Percentiles rank a stretch among this genome's conserved stretches.
Conservation (phyloP, 2,888 invertebrate genomes). For the Crepidodera aurea region DNA sequence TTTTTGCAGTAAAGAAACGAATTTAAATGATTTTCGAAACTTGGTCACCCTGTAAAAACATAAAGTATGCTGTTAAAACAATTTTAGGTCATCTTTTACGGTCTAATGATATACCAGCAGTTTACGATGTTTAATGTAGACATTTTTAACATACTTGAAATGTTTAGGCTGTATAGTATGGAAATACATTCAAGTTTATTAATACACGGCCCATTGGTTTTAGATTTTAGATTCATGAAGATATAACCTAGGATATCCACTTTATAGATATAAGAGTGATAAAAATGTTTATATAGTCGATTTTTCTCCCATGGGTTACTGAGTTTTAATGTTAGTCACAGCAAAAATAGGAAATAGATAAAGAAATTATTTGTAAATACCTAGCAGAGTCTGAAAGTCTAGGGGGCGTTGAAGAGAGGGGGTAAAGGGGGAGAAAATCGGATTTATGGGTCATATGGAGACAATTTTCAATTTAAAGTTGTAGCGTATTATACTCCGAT, state of each 20-base stretch:
- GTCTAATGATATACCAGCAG: not conserved
- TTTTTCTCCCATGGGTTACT: too few relatives aligned
- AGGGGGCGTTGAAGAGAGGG: too few relatives aligned
- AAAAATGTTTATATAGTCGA: not conserved
- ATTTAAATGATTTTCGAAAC: too few relatives aligned
- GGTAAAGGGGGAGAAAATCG: too few relatives aligned
- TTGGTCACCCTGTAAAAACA: not conserved
- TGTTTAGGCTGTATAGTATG: not conserved
- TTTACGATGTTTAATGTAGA: conserved; percentile 11
- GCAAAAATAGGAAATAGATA: too few relatives aligned
- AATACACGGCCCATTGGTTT: not conserved
- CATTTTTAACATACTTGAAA: conserved; percentile 8
- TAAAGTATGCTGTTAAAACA: not conserved
- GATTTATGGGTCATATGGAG: too few relatives aligned
- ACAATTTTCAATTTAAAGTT: too few relatives aligned
- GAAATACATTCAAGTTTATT: not conserved
- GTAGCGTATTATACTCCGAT: too few relatives aligned
- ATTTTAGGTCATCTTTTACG: conserved; percentile 10
- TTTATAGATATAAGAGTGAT: not conserved
- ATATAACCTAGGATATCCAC: not conserved
- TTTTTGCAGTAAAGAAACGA: too few relatives aligned
- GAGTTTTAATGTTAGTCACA: too few relatives aligned
- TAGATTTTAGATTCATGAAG: not conserved
- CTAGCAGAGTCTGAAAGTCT: too few relatives aligned
- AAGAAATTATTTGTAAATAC: too few relatives aligned